Evolutionary conservation across 1,140 invertebrate species (phyloP), one percentile per base, ranked within the genome.

Genomic region (Steinernema khuongi): DNA sequence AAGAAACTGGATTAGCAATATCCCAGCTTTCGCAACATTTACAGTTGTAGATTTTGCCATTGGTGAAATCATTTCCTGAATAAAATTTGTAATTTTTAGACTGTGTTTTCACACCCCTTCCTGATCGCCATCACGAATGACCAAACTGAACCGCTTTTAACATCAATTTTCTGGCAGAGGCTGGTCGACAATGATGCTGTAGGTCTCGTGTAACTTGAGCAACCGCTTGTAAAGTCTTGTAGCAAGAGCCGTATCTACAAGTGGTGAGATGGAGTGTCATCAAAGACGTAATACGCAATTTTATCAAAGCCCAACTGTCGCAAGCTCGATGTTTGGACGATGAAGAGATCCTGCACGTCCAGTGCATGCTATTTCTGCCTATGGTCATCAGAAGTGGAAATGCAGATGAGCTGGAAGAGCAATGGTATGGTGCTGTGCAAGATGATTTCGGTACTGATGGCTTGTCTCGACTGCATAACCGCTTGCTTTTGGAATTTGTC

Each of bases 121-220:
- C 50, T 78, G 31, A 78, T 78, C 36, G 77, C 77, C 17, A 78
- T 78, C 67, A 78, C 75, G 22, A 78, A 78, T 31, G 77, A 78
- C 31, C 77, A 77, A 31, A 78, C 75, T 0, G 76, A 77, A 70
- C 75, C 77, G 1, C 69, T 78, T 14, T 41, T 78, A 0, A 69
- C 71, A n/a, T 77, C 75, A 1, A 78, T 78, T 22, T 71, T 78
- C 68, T 78, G 77, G 77, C 41, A 75, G 14, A 30, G 73, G 70
- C 29, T 77, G 1, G 30, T 76, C 4, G 67, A 74, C 43, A 77
- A 43, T 36, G 75, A 76, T 60, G 26, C 68, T 14, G 41, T 29
- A 33, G n/a, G 7, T 69, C 41, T 69, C 19, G 7, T 60, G 14
- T 60, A 14, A n/a, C 22, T 26, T 22, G 26, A n/a, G n/a, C n/a